Conservation (phyloP, 2,797 vertebrate species). For the Danio jaintianensis region DNA sequence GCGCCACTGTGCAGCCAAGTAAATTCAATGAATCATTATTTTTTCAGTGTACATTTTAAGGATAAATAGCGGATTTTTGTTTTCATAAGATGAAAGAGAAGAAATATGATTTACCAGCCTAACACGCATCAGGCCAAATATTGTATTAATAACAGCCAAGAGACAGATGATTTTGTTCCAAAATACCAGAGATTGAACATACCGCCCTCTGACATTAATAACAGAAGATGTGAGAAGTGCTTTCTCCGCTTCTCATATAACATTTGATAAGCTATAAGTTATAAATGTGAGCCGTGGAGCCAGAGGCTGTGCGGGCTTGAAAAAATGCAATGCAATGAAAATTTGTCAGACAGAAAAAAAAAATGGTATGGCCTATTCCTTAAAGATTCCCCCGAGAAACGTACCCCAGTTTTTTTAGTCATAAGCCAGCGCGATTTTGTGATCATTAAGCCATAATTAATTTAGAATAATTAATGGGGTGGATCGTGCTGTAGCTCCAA, state of each 20-base stretch:
- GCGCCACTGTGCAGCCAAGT: too few species aligned
- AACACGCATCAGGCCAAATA: not conserved
- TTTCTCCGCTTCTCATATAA: not conserved
- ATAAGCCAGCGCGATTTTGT: constrained; percentile 6
- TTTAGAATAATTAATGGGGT: constrained; percentile 31
- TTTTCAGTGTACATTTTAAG: not conserved
- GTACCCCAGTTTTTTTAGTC: constrained; percentile 2
- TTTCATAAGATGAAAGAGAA: not conserved
- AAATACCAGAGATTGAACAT: not conserved
- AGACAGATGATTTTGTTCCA: constrained; percentile 3
- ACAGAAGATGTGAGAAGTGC: not conserved
- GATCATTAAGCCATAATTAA: constrained; percentile 31
- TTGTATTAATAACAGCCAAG: not conserved
- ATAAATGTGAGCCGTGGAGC: not conserved
- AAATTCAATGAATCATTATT: too few species aligned
- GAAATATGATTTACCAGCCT: not conserved
- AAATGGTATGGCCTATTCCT: too few species aligned
- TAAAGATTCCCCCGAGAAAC: constrained; percentile 5
- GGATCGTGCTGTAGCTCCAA: not conserved
- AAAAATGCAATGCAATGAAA: not conserved
- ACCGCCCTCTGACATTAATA: not conserved
- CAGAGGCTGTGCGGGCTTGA: not conserved
- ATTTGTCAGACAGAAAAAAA: not conserved
- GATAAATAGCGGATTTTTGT: not conserved
- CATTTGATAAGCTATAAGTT: not conserved